Evolutionary conservation across 2,888 invertebrate genomes (phyloP), one percentile per base, ranked within the genome.

Genomic region (Rhogogaster chlorosoma): DNA sequence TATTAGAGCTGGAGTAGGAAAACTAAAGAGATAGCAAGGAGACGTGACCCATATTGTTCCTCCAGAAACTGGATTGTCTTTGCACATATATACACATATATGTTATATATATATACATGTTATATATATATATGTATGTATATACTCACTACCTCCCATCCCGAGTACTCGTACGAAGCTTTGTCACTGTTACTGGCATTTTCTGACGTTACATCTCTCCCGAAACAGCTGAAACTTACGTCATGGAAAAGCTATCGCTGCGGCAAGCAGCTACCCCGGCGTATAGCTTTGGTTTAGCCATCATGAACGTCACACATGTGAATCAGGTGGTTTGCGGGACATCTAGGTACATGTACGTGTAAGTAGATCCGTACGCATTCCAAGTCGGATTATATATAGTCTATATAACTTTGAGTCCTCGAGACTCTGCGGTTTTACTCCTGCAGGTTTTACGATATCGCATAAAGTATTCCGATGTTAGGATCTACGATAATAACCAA

Each of bases 1-100:
- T 80, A 80, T 80, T 61, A 80, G 57, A 80, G 9, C 80, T n/a
- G 38, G 61, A 61, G 80, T 61, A 49, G 80, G 57, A 38, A 57
- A 49, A 80, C 57, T 80, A n/a, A 61, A 80, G 80, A 80, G 61
- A 80, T 61, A 80, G 80, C 80, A 38, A 80, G 80, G 80, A 80
- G 80, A 61, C 80, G 80, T 80, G 80, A 61, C 80, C 61, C 77
- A 77, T 77, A 77, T 77, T 77, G 77, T 77, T 77, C 77, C 53
- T 77, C 32, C 29, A 22, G 77, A 77, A 77, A 77, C 77, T 77
- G 77, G 45, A 77, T 77, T 77, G 77, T 77, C 77, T 77, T 77
- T 38, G 77, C 53, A 49, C 42, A 42, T 36, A 26, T 45, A 45
- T 73, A 42, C 22, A 12, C 22, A 26, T 42, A 36, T 3, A 45